These are phyloP conservation scores for Cephus rjabovi DNA, from an alignment of 2,888 invertebrate genomes.

Conservation along the genomic window DNA sequence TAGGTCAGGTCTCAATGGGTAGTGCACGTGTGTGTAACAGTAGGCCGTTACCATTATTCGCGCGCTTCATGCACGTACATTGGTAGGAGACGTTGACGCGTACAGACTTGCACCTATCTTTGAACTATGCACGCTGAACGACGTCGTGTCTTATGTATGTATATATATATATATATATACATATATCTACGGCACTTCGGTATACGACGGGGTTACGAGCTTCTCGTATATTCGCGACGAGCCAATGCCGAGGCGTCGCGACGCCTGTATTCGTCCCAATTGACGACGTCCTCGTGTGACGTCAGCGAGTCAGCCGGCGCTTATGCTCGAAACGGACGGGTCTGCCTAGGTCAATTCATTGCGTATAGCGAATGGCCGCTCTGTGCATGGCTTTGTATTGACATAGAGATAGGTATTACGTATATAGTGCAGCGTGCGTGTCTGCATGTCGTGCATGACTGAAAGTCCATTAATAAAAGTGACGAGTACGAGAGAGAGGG, in stretches of 20 bases:
- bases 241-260: conserved; percentile 2
- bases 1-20: conserved; percentile 50
- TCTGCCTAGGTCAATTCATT: too few species aligned
- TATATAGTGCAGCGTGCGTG: too few species aligned
- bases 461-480: too few species aligned
- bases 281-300: conserved; percentile 2
- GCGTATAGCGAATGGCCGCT: too few species aligned
- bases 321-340: too few species aligned
- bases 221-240: not conserved
- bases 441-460: too few species aligned
- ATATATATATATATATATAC: not conserved
- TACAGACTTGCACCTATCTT: conserved; percentile 34
- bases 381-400: too few species aligned
- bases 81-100: conserved; percentile 4
- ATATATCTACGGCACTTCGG: not conserved
- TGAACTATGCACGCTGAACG: conserved; percentile 40
- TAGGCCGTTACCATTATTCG: conserved; percentile 17
- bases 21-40: conserved; percentile 22
- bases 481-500: too few species aligned
- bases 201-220: not conserved
- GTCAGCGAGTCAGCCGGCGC: not conserved
- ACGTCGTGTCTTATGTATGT: not conserved
- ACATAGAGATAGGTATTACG: too few species aligned
- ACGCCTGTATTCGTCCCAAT: conserved; percentile 5
- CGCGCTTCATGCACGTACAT: conserved; percentile 28